phyloP scores from a whole-genome alignment of 2,888 invertebrate genomes.

The Napeogenes inachia region DNA sequence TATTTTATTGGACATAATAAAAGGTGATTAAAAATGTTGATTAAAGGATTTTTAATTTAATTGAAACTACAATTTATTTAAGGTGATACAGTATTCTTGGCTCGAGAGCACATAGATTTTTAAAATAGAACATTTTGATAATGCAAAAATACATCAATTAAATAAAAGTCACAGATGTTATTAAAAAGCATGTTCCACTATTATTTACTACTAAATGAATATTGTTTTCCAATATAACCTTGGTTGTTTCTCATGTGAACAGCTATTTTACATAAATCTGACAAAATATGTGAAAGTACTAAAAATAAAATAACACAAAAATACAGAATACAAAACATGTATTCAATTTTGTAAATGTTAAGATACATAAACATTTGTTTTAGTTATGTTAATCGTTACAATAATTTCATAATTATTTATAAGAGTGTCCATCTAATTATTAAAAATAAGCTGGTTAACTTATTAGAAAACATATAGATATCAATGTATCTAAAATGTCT shows the following conservation, averaged over 20 bases:
- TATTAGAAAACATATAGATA: too few relatives aligned
- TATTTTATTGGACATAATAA: too few relatives aligned
- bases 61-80: too few relatives aligned
- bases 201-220: slow-evolving; percentile 63
- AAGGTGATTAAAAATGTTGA: too few relatives aligned
- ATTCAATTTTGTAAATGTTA: not conserved
- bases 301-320: slow-evolving; percentile 9
- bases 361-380: too few relatives aligned
- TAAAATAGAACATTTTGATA: slow-evolving; percentile 16
- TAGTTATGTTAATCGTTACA: too few relatives aligned
- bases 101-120: slow-evolving; percentile 5
- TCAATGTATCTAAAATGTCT: too few relatives aligned
- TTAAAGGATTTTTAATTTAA: too few relatives aligned
- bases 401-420: too few relatives aligned
- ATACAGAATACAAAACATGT: slow-evolving; percentile 6
- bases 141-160: slow-evolving; percentile 21
- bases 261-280: slow-evolving; percentile 62
- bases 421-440: too few relatives aligned
- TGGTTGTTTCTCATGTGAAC: slow-evolving; percentile 54
- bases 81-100: too few relatives aligned
- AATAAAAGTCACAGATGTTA: slow-evolving; percentile 58
- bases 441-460: too few relatives aligned
- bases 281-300: slow-evolving; percentile 13
- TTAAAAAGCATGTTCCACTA: slow-evolving; percentile 71
- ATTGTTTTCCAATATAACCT: slow-evolving; percentile 51